Conservation (phyloP, 2,113 vertebrate species). For the Petaurus breviceps region DNA sequence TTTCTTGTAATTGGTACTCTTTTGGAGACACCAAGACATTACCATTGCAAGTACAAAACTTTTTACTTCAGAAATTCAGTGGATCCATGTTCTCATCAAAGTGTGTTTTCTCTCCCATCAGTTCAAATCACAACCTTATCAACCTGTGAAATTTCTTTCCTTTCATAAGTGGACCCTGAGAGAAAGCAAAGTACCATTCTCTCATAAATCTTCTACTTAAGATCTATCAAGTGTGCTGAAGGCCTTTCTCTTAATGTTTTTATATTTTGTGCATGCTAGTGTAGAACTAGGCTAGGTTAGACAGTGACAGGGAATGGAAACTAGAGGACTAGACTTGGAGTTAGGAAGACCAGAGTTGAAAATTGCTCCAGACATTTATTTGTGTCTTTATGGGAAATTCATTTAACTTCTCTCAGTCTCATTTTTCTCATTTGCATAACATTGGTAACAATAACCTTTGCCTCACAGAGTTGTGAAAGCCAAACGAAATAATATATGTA, state of each 20-base stretch:
- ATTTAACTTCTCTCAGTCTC: not conserved
- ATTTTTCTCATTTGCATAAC: not conserved
- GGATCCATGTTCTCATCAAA: no score
- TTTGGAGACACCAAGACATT: not conserved
- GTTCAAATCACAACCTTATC: no score
- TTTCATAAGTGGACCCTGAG: not conserved
- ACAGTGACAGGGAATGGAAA: not conserved
- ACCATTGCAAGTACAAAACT: not conserved
- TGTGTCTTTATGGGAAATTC: not conserved
- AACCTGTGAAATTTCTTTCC: not conserved
- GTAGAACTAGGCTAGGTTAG: not conserved
- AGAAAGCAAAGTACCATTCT: not conserved
- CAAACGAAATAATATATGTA: not conserved
- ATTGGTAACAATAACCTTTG: not conserved
- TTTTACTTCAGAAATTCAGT: not conserved
- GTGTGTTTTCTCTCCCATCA: not conserved
- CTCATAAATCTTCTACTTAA: not conserved
- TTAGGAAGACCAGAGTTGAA: not conserved
- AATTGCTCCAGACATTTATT: not conserved
- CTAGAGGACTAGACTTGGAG: not conserved
- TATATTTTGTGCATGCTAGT: not conserved
- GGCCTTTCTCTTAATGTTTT: not conserved
- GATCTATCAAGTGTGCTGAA: not conserved
- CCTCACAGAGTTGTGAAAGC: not conserved
- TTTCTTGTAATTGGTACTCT: not conserved